Percentiles rank a stretch among this genome's conserved stretches.
phyloP scores from a whole-genome alignment of 2,888 invertebrate species.

The Rotaria sp. region DNA sequence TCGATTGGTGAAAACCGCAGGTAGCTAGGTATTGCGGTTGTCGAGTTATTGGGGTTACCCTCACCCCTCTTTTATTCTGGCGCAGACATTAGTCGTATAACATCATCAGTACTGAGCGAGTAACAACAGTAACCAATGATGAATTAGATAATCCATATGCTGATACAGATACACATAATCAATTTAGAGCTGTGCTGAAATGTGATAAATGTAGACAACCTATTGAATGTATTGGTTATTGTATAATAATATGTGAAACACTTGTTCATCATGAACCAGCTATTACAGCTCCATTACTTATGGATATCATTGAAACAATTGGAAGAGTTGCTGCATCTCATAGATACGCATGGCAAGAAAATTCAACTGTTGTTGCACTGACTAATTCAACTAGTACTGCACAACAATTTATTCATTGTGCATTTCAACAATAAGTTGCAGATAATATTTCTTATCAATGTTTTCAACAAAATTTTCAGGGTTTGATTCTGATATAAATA shows the following conservation, averaged over 20 bases:
- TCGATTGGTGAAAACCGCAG: no score
- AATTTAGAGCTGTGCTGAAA: conserved; percentile 26
- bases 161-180: conserved; percentile 23
- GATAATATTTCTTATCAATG: conserved; percentile 89
- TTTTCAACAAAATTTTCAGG: conserved; percentile 78
- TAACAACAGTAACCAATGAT: conserved; percentile 32
- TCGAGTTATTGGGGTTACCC: no score
- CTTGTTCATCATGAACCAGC: conserved; percentile 91
- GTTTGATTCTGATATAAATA: conserved; percentile 60
- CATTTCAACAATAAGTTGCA: conserved; percentile 80
- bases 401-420: conserved; percentile 88
- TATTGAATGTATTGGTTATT: conserved; percentile 77
- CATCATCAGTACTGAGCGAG: conserved; percentile 5
- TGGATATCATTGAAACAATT: conserved; percentile 79
- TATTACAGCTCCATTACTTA: conserved; percentile 79
- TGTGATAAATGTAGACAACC: conserved; percentile 29
- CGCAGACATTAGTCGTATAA: no score
- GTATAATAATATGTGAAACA: conserved; percentile 84
- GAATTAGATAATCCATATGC: conserved; percentile 31
- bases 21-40: no score
- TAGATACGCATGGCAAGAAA: conserved; percentile 38
- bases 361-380: conserved; percentile 68
- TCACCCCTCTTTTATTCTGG: no score
- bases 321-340: conserved; percentile 45
- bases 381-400: conserved; percentile 90